Evolutionary conservation across 2,888 invertebrate genomes (phyloP), one percentile per base, ranked within the genome.

Genomic region (Chymomyza procnemis): DNA sequence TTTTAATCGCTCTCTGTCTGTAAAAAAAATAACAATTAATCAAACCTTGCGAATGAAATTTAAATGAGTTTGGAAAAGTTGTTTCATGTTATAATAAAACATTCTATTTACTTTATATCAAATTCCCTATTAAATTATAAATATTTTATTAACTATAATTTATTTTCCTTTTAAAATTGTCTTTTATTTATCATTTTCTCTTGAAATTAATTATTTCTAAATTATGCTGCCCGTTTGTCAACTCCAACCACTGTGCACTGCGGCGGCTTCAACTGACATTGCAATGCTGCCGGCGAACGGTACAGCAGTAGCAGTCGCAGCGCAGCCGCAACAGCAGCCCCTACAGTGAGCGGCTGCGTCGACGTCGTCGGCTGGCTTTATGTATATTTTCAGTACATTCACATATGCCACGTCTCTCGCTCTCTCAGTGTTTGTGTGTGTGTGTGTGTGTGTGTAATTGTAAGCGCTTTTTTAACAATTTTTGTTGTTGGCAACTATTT

Each of bases 381-480:
- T 41, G 34, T 41, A 41, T 41, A 41, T 12, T 41, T 9, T 12
- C 34, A 9, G 16, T 50, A 50, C 50, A 50, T 50, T 50, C 50
- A 50, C 50, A 41, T 41, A 41, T 41, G 26, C 54, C 47, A 48
- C 48, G 48, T 18, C 48, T 41, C 26, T 48, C 52, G 30, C 48
- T 19, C 58, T 61, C 68, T 64, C 69, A 12, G 34, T 69, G 68
- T 57, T 26, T 56, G 64, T 22, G 61, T 41, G 5, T 46, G 47
- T 56, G 50, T 64, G 61, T 21, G 63, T 61, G 52, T 52, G 55
- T 30, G 14, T 19, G 52, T 69, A 73, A 75, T 74, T 79, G 74
- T 69, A 57, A 66, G 54, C 68, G 68, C 71, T 67, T 67, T n/a
- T 62, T 73, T 68, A 69, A 80, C 77, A n/a, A n/a, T 74, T 76